A percentile compares a stretch with the other conserved stretches of the same genome.
Evolutionary conservation across 2,113 vertebrate species (phyloP).

Genomic region (Datnioides undecimradiatus): DNA sequence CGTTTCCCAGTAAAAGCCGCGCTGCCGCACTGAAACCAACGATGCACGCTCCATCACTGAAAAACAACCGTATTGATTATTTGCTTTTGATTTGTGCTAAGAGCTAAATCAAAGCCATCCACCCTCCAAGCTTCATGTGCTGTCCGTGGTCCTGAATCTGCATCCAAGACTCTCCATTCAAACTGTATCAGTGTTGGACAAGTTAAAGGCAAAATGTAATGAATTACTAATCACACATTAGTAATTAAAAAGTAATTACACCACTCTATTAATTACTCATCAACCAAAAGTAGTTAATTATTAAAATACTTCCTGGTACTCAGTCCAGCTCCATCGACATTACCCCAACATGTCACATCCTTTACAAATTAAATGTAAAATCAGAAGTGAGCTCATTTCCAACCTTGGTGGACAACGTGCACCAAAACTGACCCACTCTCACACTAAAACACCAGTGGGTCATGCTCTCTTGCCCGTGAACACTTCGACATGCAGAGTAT

Average conservation of each 20-base stretch:
- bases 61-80: too few species aligned
- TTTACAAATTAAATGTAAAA: background rate
- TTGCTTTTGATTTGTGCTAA: background rate
- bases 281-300: background rate
- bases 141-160: constrained; percentile 62
- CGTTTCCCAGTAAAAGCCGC: background rate
- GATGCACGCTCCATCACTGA: too few species aligned
- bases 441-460: too few species aligned
- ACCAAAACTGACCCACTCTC: background rate
- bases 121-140: background rate
- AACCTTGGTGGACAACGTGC: background rate
- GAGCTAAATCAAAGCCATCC: background rate
- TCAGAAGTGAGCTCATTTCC: background rate
- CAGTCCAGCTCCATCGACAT: background rate
- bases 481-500: too few species aligned
- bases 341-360: background rate
- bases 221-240: background rate
- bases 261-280: background rate
- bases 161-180: background rate
- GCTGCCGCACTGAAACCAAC: too few species aligned
- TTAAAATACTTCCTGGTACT: background rate
- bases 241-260: background rate
- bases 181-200: background rate
- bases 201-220: background rate
- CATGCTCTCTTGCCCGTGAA: too few species aligned